phyloP scores from a whole-genome alignment of 92 coral and sea anemone species.

The Phymanthus crucifer region DNA sequence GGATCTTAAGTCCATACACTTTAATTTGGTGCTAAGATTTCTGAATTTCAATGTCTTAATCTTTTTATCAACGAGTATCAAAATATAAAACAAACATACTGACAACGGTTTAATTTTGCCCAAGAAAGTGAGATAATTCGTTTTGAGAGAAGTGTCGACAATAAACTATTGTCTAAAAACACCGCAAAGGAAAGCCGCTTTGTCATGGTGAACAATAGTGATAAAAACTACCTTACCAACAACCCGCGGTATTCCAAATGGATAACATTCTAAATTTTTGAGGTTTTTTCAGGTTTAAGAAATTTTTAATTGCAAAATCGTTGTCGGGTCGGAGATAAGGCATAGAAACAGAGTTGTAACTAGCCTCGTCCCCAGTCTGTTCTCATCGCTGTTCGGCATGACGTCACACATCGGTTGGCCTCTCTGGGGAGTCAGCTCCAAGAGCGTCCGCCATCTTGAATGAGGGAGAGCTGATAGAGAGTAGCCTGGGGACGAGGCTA shows the following conservation, averaged over 20 bases:
- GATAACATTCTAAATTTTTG: neutral
- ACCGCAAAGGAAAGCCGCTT: neutral
- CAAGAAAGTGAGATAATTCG: neutral
- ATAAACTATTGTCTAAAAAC: neutral
- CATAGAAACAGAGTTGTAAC: no score
- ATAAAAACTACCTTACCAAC: neutral
- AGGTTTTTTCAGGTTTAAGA: neutral
- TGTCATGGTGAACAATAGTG: neutral
- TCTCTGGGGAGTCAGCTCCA: no score
- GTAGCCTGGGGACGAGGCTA: no score
- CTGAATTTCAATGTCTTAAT: no score
- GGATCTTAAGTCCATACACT: neutral
- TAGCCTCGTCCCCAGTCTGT: no score
- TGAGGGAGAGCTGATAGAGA: no score
- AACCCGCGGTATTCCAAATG: neutral
- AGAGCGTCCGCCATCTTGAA: no score
- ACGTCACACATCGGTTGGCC: no score
- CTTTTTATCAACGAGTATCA: neutral
- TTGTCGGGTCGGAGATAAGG: no score
- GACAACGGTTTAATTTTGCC: neutral
- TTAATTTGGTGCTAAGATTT: neutral
- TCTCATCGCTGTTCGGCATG: no score
- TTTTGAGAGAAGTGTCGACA: neutral
- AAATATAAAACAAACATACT: neutral
- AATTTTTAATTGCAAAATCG: neutral